phyloP scores from a whole-genome alignment of 2,888 invertebrate genomes.

The Punctoribates punctum region DNA sequence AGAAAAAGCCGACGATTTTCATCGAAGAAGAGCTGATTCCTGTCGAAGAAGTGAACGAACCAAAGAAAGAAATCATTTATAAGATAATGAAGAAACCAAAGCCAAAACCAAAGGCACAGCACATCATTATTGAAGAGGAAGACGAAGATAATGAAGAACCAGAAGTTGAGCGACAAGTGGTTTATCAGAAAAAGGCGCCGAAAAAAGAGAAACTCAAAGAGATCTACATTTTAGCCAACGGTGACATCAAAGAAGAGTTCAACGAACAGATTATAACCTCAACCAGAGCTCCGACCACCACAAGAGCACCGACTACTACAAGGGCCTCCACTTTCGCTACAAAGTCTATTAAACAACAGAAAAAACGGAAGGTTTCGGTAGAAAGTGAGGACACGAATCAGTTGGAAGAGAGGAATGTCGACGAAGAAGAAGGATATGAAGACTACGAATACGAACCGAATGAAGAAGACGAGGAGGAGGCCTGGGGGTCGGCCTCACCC shows the following conservation, averaged over 20 bases:
- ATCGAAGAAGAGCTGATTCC: conserved; percentile 10
- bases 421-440: too few species aligned
- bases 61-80: neutral
- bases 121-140: conserved; percentile 8
- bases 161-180: neutral
- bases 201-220: neutral
- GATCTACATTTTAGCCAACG: neutral
- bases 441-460: neutral
- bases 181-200: neutral
- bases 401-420: neutral
- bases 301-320: neutral
- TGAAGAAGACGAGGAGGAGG: neutral
- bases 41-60: neutral
- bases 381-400: neutral
- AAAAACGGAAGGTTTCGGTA: neutral
- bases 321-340: neutral
- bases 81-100: conserved; percentile 2
- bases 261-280: neutral
- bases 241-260: neutral
- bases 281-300: neutral
- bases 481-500: conserved; percentile 17
- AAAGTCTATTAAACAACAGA: neutral
- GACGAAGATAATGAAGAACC: neutral
- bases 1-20: conserved; percentile 17
- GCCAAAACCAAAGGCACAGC: neutral